Conservation (phyloP, 2,797 vertebrate genomes). For the Potorous gilbertii region DNA sequence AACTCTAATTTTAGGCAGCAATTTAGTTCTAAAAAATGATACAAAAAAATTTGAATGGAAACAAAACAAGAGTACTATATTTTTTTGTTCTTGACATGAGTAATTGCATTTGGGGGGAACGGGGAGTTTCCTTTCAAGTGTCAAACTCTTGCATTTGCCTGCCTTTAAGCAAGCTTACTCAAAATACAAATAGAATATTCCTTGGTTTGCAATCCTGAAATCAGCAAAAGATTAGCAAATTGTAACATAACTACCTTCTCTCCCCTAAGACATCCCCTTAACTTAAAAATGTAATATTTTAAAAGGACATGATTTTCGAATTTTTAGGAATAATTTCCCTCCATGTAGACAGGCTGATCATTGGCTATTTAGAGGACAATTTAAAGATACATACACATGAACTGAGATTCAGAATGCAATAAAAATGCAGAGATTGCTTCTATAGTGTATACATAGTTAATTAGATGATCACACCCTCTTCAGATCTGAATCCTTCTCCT, state of each 20-base stretch:
- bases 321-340: neutral
- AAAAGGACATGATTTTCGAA: no score
- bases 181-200: neutral
- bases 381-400: neutral
- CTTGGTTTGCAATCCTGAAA: neutral
- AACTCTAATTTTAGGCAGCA: neutral
- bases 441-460: neutral
- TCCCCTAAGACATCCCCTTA: neutral
- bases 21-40: neutral
- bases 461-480: neutral
- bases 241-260: neutral
- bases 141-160: neutral
- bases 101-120: neutral
- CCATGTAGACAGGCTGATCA: neutral
- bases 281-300: neutral
- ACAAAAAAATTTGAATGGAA: neutral
- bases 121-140: neutral
- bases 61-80: neutral
- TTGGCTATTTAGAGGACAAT: neutral
- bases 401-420: neutral
- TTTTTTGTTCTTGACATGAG: neutral
- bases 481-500: neutral
- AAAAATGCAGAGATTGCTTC: neutral
- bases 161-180: neutral
- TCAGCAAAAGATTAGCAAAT: neutral